Conservation (phyloP, 2,888 invertebrate genomes). For the Eledona agricola region DNA sequence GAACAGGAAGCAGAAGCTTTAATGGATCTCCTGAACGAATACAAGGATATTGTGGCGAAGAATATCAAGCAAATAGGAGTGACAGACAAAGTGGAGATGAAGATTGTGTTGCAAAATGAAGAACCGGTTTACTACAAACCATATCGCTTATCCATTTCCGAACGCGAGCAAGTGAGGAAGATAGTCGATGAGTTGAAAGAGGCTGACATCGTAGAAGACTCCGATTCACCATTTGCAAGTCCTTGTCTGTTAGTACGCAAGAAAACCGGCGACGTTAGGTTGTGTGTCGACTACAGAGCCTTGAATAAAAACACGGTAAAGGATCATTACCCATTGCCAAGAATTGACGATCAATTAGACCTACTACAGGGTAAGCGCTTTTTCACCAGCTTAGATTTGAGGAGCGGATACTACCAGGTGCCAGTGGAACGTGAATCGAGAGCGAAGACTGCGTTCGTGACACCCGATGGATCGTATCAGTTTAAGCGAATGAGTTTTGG, state of each 20-base stretch:
- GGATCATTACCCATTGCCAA: constrained; percentile 47
- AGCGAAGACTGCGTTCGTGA: constrained; percentile 48
- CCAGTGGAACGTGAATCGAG: constrained; percentile 42
- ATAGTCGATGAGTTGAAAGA: too few relatives aligned
- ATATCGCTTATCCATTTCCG: too few relatives aligned
- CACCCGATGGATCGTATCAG: constrained; percentile 48
- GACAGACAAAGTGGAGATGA: too few relatives aligned
- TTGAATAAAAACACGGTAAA: constrained; percentile 48
- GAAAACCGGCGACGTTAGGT: constrained; percentile 36
- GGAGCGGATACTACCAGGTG: constrained; percentile 48
- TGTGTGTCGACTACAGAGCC: constrained; percentile 43
- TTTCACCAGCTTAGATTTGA: constrained; percentile 47
- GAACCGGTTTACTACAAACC: too few relatives aligned
- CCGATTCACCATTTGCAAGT: too few relatives aligned
- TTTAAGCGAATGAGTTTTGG: constrained; percentile 51
- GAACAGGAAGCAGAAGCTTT: too few relatives aligned
- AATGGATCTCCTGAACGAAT: too few relatives aligned
- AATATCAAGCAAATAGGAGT: too few relatives aligned
- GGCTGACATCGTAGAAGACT: too few relatives aligned
- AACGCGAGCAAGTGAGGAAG: too few relatives aligned
- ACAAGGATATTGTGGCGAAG: too few relatives aligned
- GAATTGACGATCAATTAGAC: constrained; percentile 47
- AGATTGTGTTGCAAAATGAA: too few relatives aligned
- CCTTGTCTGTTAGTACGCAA: constrained; percentile 39
- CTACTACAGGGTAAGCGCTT: constrained; percentile 38